Evolutionary conservation across 2,113 vertebrate genomes (phyloP), one percentile per base, ranked within the genome.

Genomic region (Gnathonemus echidnorhynchus): DNA sequence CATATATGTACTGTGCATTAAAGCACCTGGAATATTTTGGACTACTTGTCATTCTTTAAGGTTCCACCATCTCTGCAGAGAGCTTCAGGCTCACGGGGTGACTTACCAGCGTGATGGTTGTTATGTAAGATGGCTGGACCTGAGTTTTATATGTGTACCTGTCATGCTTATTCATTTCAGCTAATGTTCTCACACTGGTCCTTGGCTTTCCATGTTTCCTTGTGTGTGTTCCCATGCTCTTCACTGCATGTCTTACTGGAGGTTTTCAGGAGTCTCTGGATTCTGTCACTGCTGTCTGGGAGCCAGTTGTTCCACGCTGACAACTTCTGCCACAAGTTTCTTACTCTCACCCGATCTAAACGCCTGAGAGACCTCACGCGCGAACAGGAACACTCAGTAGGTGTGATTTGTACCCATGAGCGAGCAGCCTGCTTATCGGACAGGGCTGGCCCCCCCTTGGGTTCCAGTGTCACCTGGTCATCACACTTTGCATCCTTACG

Each of bases 21-120:
- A 89, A 89, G 89, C 89, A 89, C 77, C 52, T 58, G 89, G 74
- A 58, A 10, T 21, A 62, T 89, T 85, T 84, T 21, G 52, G 77
- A 17, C 31, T 31, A 35, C 66, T 89, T 35, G 77, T 89, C 46
- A 58, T 48, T 31, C 83, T 85, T 85, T 42, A 42, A 80, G n/a
- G 35, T 19, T 83, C 31, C 80, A n/a, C 45, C 80, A n/a, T 21
- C 80, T 46, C 39, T 17, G 10, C 31, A 19, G 17, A 42, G 74
- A 80, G 74, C 35, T 83, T 66, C n/a, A 66, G 24, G 58, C 58
- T 62, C 24, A 62, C 0, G 2, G 21, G 58, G 24, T 62, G 58
- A 66, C 62, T 31, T 39, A 39, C 35, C 70, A 77, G 13, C 27
- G 17, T 77, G 15, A 17, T 39, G 70, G 35, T 24, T 39, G 70